Base-by-base conservation (phyloP, 2,888 invertebrate species). In the Leucoma salicis region DNA sequence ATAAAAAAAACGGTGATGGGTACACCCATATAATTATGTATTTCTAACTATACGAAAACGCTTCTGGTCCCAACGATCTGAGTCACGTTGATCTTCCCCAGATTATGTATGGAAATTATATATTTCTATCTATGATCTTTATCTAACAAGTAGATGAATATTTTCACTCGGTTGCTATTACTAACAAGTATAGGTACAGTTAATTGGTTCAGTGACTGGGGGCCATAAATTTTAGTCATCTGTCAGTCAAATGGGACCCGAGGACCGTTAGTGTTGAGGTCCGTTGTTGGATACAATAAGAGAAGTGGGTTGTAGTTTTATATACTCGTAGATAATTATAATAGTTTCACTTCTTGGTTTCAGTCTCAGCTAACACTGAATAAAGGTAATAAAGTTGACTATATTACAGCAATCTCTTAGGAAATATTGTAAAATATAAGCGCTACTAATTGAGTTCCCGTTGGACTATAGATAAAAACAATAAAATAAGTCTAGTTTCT, bases 201-300 rank as follows among this genome's bases (percentile, higher is more conserved):
- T 71, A 73, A 73, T 73, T 73, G 72, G 72, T 67, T 64, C 64
- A 67, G 63, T 62, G 66, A 63, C 68, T 70, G 58, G 53, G 40
- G 61, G 66, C 57, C 72, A 78, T 83, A 82, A 81, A 82, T 83
- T 74, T 75, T 58, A 77, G 78, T 74, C 81, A 77, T 63, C 75
- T 67, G 77, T 84, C 83, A 82, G 72, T 78, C 78, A 75, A 72
- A 70, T 69, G 69, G 62, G 66, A 63, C 59, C 55, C 51, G 39
- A 46, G 53, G 58, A 73, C 82, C 79, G 82, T 82, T 81, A 82
- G 58, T 37, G 56, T 16, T 32, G 11, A 70, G 66, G 42, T 66
- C 64, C 82, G 70, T 57, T 51, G 31, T 31, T 0, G 11, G 0
- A 6, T 1, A 28, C 35, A 46, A 14, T 21, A 49, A 34, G 49